Evolutionary conservation across 2,797 vertebrate genomes (phyloP), one percentile per base, ranked within the genome.

Genomic region (Microctenopoma steveboyesi): DNA sequence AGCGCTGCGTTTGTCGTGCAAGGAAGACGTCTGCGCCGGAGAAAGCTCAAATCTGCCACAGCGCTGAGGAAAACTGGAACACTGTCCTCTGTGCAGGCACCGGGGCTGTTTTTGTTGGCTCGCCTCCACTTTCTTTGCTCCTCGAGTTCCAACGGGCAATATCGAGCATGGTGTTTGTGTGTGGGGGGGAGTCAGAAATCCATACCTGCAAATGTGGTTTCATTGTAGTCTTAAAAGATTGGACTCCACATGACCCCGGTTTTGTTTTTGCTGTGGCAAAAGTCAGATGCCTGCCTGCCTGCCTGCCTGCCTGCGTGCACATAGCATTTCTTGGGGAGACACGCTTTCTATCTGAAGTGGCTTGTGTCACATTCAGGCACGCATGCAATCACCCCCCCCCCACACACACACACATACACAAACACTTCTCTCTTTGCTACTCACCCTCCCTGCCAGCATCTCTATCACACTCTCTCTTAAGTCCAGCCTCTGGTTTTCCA

Each of bases 291-390:
- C 15, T n/a, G 49, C 27, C 35, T n/a, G 22, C 62, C 50, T 18
- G 18, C 18, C 18, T 18, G 18, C 27, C 35, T n/a, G 22, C 62
- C 50, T 18, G 18, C 18, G 1, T 18, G 18, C 18, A 18, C 43
- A 46, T 11, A 11, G 35, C 5, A 8, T 52, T 60, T 55, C 30
- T 22, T 2, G 12, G 35, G 22, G 30, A 3, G 13, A 50, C 35
- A 18, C 60, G 22, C 56, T 50, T 53, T 57, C 35, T 28, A 10
- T 64, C 61, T 63, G 16, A 64, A 60, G 45, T 52, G 27, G 25
- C 42, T 16, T 69, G 42, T 68, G 18, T 46, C 45, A 46, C 45
- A 46, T 46, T 46, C n/a, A 46, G 45, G 7, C 45, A 46, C 45
- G 45, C 45, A 46, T 48, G 46, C 46, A 22, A 10, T 22, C 46